Percentiles rank a stretch among this genome's conserved stretches.
phyloP scores from a whole-genome alignment of 2,888 invertebrate genomes.

The Drosophila atroscutellata region DNA sequence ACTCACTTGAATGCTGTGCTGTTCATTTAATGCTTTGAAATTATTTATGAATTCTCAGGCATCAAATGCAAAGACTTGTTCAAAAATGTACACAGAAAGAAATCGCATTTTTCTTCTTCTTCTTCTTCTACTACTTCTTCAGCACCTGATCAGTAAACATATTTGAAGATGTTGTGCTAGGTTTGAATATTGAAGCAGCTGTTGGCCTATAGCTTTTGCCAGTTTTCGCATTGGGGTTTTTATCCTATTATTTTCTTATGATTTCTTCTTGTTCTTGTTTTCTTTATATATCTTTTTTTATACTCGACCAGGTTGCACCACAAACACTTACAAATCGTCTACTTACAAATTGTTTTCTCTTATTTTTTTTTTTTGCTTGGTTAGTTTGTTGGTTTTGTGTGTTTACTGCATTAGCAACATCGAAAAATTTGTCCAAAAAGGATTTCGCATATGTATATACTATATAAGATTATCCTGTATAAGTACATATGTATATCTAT shows the following conservation, averaged over 20 bases:
- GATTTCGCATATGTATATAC: constrained; percentile 73
- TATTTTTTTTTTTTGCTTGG: constrained; percentile 22
- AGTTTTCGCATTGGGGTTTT: constrained; percentile 19
- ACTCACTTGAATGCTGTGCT: constrained; percentile 30
- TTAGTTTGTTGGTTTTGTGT: constrained; percentile 37
- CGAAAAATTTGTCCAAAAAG: constrained; percentile 79
- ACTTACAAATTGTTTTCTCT: constrained; percentile 36
- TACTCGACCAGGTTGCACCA: constrained; percentile 80
- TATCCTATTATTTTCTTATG: constrained; percentile 5
- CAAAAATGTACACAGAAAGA: constrained; percentile 21
- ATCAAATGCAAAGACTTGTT: constrained; percentile 36
- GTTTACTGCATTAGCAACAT: constrained; percentile 68
- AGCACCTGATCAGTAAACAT: constrained; percentile 14
- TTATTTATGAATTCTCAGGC: constrained; percentile 33
- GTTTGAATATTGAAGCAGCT: constrained; percentile 41
- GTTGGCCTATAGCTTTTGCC: constrained; percentile 51
- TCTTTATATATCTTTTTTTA: constrained; percentile 56
- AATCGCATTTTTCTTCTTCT: neutral
- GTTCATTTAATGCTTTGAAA: constrained; percentile 20
- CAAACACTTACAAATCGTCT: constrained; percentile 70
- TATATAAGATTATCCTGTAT: constrained; percentile 71
- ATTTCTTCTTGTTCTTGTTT: constrained; percentile 16
- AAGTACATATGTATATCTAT: constrained; percentile 61
- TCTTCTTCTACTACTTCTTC: neutral
- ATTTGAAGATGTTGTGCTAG: constrained; percentile 25